A percentile compares a stretch with the other conserved stretches of the same genome.
Evolutionary conservation across 2,888 invertebrate genomes (phyloP).

Genomic region (Osmoderma eremita): DNA sequence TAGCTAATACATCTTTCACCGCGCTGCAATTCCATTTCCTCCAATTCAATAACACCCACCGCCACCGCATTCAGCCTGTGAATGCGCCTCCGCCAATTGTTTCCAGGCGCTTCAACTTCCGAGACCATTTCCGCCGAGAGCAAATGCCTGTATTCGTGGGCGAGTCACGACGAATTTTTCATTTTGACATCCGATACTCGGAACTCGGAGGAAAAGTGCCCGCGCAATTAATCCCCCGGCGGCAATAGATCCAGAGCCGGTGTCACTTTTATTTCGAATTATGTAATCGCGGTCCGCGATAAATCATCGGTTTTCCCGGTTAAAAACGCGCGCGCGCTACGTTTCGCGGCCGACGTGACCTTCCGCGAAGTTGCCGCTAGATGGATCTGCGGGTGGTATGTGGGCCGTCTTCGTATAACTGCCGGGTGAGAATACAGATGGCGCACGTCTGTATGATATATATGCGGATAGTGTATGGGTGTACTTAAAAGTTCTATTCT

Average conservation of each 20-base stretch:
- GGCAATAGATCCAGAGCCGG: slow-evolving; percentile 6
- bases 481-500: too few relatives aligned
- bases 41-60: too few relatives aligned
- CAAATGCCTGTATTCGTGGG: neutral
- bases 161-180: slow-evolving; percentile 1
- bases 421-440: too few relatives aligned
- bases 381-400: neutral
- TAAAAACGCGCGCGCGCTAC: slow-evolving; percentile 28
- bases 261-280: slow-evolving; percentile 22
- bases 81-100: too few relatives aligned
- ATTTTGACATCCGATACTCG: slow-evolving; percentile 16
- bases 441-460: too few relatives aligned
- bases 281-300: slow-evolving; percentile 20
- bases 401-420: slow-evolving; percentile 9
- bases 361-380: slow-evolving; percentile 12
- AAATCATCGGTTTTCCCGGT: slow-evolving; percentile 27
- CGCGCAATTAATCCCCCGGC: slow-evolving; percentile 16
- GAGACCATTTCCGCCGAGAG: too few relatives aligned
- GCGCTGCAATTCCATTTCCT: too few relatives aligned
- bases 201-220: neutral
- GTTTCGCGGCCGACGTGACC: slow-evolving; percentile 17
- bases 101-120: too few relatives aligned
- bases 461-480: too few relatives aligned
- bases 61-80: too few relatives aligned
- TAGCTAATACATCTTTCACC: too few relatives aligned